Percentiles rank a stretch among this genome's conserved stretches.
Conservation (phyloP, 2,797 vertebrate genomes). For the Lagorchestes hirsutus region DNA sequence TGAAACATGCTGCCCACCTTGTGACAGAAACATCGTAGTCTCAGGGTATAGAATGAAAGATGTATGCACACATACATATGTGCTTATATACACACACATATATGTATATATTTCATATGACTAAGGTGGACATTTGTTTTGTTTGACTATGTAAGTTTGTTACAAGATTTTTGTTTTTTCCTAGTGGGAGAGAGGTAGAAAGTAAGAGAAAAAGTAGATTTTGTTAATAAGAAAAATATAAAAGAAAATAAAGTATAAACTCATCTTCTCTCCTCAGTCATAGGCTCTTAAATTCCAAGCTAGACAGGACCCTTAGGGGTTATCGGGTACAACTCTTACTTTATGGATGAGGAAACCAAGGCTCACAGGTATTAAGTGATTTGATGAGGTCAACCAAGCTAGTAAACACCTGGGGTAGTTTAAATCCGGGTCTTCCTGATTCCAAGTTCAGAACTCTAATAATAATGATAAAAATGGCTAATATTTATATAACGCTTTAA, state of each 20-base stretch:
- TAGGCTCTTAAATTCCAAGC: background rate
- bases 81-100: background rate
- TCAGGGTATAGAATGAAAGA: background rate
- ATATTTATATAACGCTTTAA: background rate
- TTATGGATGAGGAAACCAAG: background rate
- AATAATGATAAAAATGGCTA: background rate
- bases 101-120: background rate
- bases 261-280: background rate
- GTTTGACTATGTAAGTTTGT: too few relatives aligned
- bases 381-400: background rate
- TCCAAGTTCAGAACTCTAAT: background rate
- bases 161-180: too few relatives aligned
- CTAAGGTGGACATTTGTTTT: background rate
- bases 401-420: background rate
- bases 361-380: background rate
- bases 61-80: too few relatives aligned
- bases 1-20: background rate
- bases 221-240: background rate
- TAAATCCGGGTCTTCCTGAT: background rate
- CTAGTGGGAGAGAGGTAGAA: background rate
- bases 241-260: background rate
- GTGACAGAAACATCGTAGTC: background rate
- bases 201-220: background rate
- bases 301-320: background rate
- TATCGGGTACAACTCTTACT: background rate